Percentiles rank a stretch among this genome's conserved stretches.
These are phyloP conservation scores for Hiodon tergisus DNA, from an alignment of 2,113 vertebrate genomes.

Conservation along the genomic window DNA sequence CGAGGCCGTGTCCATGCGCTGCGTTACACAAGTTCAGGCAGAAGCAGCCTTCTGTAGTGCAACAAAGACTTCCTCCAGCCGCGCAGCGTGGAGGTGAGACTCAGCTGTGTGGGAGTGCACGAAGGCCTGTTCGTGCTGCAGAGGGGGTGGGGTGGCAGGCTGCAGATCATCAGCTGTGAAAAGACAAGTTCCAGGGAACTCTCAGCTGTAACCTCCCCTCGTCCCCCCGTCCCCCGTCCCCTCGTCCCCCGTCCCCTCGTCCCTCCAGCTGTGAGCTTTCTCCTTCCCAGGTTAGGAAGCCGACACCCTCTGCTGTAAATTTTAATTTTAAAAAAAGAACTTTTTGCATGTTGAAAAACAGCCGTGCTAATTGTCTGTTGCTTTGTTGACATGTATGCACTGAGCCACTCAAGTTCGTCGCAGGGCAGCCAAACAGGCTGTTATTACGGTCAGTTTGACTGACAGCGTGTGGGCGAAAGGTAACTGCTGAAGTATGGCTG, in stretches of 20 bases:
- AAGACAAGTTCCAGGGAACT: constrained; percentile 37
- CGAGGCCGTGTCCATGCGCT: no score
- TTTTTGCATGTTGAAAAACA: background rate
- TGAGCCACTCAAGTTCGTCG: constrained; percentile 13
- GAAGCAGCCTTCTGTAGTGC: no score
- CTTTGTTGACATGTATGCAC: background rate
- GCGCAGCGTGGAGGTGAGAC: no score
- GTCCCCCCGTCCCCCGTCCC: constrained; percentile 34
- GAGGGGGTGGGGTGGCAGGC: constrained; percentile 38
- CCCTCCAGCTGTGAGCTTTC: background rate
- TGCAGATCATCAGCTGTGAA: constrained; percentile 45
- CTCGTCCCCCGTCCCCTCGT: background rate
- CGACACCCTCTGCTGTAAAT: background rate
- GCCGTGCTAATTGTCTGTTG: background rate
- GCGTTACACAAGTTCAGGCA: no score
- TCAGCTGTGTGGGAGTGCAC: no score
- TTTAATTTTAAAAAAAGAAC: no score
- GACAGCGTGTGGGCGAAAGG: constrained; percentile 52
- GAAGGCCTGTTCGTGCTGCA: constrained; percentile 23
- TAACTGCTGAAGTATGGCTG: constrained; percentile 57
- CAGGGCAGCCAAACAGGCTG: constrained; percentile 44
- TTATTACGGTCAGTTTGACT: constrained; percentile 50
- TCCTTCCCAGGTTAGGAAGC: background rate
- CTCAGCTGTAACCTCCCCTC: constrained; percentile 38
- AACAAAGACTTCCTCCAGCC: no score